phyloP scores from a whole-genome alignment of 2,888 invertebrate genomes.

The Nomada hirtipes region DNA sequence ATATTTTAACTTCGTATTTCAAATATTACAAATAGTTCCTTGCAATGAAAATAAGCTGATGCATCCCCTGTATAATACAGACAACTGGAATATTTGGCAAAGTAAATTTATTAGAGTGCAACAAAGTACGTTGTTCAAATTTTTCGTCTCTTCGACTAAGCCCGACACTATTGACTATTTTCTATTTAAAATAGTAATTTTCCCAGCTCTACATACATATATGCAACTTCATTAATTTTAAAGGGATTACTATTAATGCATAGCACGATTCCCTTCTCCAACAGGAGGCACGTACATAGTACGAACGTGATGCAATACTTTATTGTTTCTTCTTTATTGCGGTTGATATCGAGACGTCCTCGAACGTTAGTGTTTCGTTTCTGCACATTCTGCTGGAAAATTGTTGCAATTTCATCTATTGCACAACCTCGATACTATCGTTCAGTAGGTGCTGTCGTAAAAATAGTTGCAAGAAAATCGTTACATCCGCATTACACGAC shows the following conservation, averaged over 20 bases:
- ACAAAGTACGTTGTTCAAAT: no score
- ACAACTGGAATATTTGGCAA: no score
- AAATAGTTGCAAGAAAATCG: constrained; percentile 1
- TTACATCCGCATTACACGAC: background rate
- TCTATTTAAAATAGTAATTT: no score
- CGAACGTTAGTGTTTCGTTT: constrained; percentile 16
- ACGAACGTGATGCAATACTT: constrained; percentile 40
- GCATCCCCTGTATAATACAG: no score
- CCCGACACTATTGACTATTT: no score
- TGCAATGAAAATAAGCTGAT: no score
- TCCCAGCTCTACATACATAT: no score
- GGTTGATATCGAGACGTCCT: constrained; percentile 46
- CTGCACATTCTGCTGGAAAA: constrained; percentile 26
- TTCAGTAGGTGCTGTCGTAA: background rate
- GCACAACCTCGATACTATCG: background rate
- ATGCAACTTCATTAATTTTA: background rate
- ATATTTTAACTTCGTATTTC: no score
- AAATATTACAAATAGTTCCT: no score
- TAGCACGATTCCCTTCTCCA: background rate
- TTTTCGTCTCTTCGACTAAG: no score
- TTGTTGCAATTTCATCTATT: constrained; percentile 15
- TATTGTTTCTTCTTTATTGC: constrained; percentile 49
- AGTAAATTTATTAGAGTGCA: no score
- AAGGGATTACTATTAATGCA: constrained; percentile 1
- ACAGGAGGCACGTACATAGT: constrained; percentile 2